Evolutionary conservation across 2,888 invertebrate species (phyloP), one percentile per base, ranked within the genome.

Genomic region (Diaphora mendica): DNA sequence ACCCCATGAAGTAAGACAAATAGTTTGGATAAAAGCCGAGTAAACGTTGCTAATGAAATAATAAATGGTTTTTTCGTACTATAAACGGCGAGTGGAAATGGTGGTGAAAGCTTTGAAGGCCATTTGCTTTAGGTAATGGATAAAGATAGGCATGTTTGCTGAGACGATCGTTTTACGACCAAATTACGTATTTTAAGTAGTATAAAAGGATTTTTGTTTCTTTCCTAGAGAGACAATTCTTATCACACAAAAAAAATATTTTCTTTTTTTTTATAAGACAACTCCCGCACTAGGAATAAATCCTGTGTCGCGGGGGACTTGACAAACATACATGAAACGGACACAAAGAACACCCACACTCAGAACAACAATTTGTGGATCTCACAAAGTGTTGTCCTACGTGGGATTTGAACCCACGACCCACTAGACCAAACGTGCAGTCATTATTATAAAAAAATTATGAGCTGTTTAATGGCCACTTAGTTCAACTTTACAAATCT

Each of bases 31-130:
- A 81, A 86, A 84, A 84, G 81, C 76, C 74, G 74, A 85, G 85
- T 84, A 86, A 89, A 86, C 85, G 84, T 85, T 76, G 83, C 87
- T 88, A 90, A 90, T 90, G 87, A 89, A 89, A 88, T 90, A 89
- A 89, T 87, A 89, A 90, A 90, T 88, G 88, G 86, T 64, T 80
- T 82, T 55, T 76, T 76, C 77, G 77, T 79, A 85, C 85, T 77
- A 75, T 82, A 79, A 76, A 73, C 73, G 75, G 79, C 67, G 35
- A 39, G 39, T 59, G 15, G 64, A 30, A 77, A 75, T 30, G 30
- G 30, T 62, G 30, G 72, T 76, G 69, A 68, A 74, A 64, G 71
- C 64, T 59, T 70, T 72, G 30, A 59, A 67, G 64, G 70, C n/a
- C 74, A n/a, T 59, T 26, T 48, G 48, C 68, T 74, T 44, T 64